Evolutionary conservation across 2,797 vertebrate genomes (phyloP), one percentile per base, ranked within the genome.

Genomic region (Helarctos malayanus): DNA sequence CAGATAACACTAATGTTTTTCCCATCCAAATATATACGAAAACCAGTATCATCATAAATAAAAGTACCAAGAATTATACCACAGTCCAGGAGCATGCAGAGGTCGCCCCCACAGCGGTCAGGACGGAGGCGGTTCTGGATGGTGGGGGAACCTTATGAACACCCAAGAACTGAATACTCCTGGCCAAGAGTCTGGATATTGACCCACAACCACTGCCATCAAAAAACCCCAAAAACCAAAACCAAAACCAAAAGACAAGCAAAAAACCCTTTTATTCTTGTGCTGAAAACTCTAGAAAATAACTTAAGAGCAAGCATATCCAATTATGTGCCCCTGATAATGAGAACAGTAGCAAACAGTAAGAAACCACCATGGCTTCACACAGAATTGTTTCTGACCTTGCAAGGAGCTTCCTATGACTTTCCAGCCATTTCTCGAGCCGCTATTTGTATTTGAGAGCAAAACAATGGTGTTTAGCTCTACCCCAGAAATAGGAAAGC

Each of bases 201-300:
- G 63, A 80, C n/a, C 12, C n/a, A 73, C n/a, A 47, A 86, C 18
- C 29, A 65, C 32, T 45, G 29, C 21, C 23, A 59, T 25, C 19
- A 29, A 75, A 57, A 49, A 41, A 32, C 25, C 19, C 41, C 25
- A 14, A 25, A 73, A 73, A 21, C 38, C 25, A 16, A 27, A 47
- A 47, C 41, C 7, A 41, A 45, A 47, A 47, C 41, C 7, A 41
- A 45, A 41, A 27, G 27, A 23, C 41, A 27, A 47, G 45, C 41
- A 35, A 25, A 45, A 91, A 49, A 61, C 54, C 8, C 85, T 68
- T 65, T 68, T 35, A 86, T 38, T 78, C 93, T 56, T 79, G 41
- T 89, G 63, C 59, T 94, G 63, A 92, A 92, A 87, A 73, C 82
- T 73, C 61, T 49, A 85, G 41, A 25, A 61, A 45, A 32, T 21